Percentiles rank a stretch among this genome's conserved stretches.
These are phyloP conservation scores for Dasypolia templi DNA, from an alignment of 2,888 invertebrate genomes.

Conservation along the genomic window DNA sequence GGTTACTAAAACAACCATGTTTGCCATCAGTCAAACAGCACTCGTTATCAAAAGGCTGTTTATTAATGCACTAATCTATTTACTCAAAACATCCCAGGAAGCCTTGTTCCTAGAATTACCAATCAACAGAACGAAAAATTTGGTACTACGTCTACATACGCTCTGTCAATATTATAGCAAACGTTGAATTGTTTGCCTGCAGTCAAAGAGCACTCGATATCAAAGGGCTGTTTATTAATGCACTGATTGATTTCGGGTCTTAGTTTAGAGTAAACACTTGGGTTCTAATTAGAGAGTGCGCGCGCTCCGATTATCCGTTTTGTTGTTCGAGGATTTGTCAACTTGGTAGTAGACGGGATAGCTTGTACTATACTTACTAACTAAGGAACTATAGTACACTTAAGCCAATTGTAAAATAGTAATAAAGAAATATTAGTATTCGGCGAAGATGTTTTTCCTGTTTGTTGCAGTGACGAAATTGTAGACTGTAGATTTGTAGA, in stretches of 20 bases:
- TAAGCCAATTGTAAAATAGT: too few relatives aligned
- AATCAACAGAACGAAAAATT: not conserved
- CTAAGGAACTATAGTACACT: too few relatives aligned
- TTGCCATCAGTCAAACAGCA: too few relatives aligned
- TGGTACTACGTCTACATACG: not conserved
- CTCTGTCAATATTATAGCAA: not conserved
- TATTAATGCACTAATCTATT: too few relatives aligned
- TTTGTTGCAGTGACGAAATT: too few relatives aligned
- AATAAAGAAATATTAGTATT: not conserved
- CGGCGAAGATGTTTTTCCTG: not conserved
- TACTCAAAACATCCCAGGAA: too few relatives aligned
- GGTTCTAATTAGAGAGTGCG: slow-evolving; percentile 41
- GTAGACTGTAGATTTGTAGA: too few relatives aligned
- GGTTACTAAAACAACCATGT: too few relatives aligned
- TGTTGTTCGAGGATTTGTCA: slow-evolving; percentile 17
- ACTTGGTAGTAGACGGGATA: not conserved
- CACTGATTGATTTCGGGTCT: slow-evolving; percentile 43
- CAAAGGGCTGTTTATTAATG: slow-evolving; percentile 49
- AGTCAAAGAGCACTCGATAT: slow-evolving; percentile 47
- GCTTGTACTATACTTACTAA: not conserved
- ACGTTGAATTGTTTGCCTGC: slow-evolving; percentile 35
- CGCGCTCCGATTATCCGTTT: slow-evolving; percentile 19
- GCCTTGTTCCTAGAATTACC: not conserved
- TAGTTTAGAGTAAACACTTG: slow-evolving; percentile 41
- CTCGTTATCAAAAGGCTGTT: too few relatives aligned